phyloP scores from a whole-genome alignment of 2,113 vertebrate genomes.

The Xyrauchen texanus region DNA sequence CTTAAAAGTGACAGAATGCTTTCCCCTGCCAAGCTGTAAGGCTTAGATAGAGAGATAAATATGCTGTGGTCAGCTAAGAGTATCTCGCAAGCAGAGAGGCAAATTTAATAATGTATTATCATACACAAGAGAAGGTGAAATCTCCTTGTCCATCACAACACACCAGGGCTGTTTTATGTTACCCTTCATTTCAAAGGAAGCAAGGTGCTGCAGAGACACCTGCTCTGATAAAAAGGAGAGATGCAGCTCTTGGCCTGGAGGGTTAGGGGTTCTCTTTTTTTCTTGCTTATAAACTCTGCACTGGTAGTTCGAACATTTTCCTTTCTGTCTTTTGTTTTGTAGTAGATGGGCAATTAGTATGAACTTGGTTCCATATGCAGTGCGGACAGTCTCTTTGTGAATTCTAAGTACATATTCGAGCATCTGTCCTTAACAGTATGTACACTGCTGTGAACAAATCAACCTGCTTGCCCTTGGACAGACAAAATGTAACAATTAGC shows the following conservation, averaged over 20 bases:
- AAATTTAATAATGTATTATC: conserved; percentile 99
- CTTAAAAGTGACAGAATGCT: conserved; percentile 99
- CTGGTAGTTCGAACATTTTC: neutral
- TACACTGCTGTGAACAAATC: conserved; percentile 69
- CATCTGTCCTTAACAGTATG: conserved; percentile 72
- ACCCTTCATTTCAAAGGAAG: conserved; percentile 76
- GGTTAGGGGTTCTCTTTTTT: neutral
- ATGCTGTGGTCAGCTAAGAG: conserved; percentile 99
- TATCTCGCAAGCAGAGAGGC: conserved; percentile 99
- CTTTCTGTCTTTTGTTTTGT: conserved; percentile 18
- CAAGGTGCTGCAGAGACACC: conserved; percentile 74
- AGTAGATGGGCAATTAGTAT: conserved; percentile 53
- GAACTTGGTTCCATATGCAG: conserved; percentile 14
- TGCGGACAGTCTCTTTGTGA: conserved; percentile 54
- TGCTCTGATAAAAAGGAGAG: conserved; percentile 54
- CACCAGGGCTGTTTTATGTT: conserved; percentile 82
- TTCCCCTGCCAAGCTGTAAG: conserved; percentile 99
- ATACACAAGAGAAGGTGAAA: conserved; percentile 99
- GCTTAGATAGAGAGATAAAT: conserved; percentile 98
- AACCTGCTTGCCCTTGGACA: conserved; percentile 79
- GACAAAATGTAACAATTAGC: conserved; percentile 77
- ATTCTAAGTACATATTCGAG: conserved; percentile 72
- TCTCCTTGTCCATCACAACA: conserved; percentile 93
- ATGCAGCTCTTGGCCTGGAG: conserved; percentile 13
- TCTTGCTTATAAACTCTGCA: neutral